Evolutionary conservation across 2,888 invertebrate genomes (phyloP), one percentile per base, ranked within the genome.

Genomic region (Tachystola acroxantha): DNA sequence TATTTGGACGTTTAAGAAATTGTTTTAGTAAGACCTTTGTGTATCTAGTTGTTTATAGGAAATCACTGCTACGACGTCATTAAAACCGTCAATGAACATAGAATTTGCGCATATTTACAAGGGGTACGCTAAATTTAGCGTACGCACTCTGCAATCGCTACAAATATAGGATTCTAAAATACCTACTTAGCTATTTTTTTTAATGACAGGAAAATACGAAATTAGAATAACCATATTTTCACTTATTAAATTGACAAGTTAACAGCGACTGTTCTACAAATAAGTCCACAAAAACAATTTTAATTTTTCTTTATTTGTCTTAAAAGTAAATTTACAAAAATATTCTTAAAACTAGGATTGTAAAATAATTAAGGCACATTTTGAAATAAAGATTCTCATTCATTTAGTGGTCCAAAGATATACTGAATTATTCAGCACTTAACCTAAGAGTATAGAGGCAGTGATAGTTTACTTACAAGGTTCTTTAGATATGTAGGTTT

Each of bases 301-400:
- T 32, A 20, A 36, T 40, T 49, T 50, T 42, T 50, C 47, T 55
- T 53, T 55, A 56, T 60, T 54, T 45, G 48, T 60, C 60, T 49
- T 62, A 55, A 58, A 46, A 55, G 50, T 64, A 56, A 55, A 44
- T 55, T 54, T 51, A 57, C 51, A 56, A 51, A 57, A 42, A 25
- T 50, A 50, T 48, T 53, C 61, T 63, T 66, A 63, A 45, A 48
- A 44, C 53, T 63, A 68, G 33, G 36, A 54, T 62, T 62, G 48
- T 66, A 67, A 34, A 65, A 67, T 64, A 68, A 64, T 70, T 69
- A 73, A 71, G 72, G 72, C 71, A 73, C 72, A 64, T 67, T 62
- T 53, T 50, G 60, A 62, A 62, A 61, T 51, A n/a, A n/a, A n/a
- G n/a, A n/a, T n/a, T n/a, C n/a, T n/a, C 10, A 30, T 30, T 19